Evolutionary conservation across 2,113 vertebrate species (phyloP).

Genomic region (Pagrus major): DNA sequence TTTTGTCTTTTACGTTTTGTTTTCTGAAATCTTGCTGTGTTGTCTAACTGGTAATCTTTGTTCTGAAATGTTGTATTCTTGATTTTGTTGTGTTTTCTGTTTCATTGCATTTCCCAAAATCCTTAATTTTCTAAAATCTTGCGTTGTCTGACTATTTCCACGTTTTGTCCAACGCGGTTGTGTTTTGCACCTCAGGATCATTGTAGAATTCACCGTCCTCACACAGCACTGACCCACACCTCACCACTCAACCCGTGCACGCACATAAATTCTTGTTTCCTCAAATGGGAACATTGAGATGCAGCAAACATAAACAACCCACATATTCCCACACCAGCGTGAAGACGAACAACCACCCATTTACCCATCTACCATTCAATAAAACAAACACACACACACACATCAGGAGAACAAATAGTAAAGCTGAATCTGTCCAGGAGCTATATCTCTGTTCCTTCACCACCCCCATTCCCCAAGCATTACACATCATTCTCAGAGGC

Average conservation of each 20-base stretch:
- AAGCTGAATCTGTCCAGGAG: conserved; percentile 43
- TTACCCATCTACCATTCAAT: conserved; percentile 41
- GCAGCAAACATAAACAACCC: conserved; percentile 58
- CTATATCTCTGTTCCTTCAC: conserved; percentile 44
- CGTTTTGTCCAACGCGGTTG: neutral
- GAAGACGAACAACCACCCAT: conserved; percentile 46
- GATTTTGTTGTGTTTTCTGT: neutral
- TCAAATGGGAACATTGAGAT: conserved; percentile 50
- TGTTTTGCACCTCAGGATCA: neutral
- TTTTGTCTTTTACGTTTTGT: neutral
- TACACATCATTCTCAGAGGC: conserved; percentile 61
- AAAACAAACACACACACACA: conserved; percentile 24
- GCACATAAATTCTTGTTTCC: conserved; percentile 41
- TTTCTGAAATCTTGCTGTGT: too few species aligned
- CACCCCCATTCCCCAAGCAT: conserved; percentile 36
- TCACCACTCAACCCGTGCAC: conserved; percentile 8
- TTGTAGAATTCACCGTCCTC: neutral
- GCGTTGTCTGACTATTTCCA: neutral
- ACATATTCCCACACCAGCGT: conserved; percentile 30
- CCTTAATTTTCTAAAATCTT: too few species aligned
- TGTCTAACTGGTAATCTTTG: too few species aligned
- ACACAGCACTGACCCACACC: conserved; percentile 38
- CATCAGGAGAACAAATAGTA: conserved; percentile 46
- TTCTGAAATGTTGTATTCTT: neutral
- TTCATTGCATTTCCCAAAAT: too few species aligned